Evolutionary conservation across 2,113 vertebrate genomes (phyloP).

Genomic region (Sturnira hondurensis): DNA sequence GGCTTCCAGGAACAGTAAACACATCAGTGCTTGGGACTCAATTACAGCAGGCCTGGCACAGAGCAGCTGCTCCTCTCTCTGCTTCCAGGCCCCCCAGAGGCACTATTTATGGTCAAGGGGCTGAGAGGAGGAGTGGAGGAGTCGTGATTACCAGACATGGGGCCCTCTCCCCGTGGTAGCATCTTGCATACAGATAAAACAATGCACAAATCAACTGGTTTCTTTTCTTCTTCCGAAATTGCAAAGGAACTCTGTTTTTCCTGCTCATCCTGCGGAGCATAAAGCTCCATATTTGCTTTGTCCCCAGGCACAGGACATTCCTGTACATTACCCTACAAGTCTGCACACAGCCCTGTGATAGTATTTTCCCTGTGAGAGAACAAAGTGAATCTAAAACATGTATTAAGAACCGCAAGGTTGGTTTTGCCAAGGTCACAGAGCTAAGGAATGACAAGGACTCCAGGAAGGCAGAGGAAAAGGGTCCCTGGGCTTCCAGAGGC

Average conservation of each 20-base stretch:
- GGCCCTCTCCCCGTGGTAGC: rapidly evolving
- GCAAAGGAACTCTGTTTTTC: background rate
- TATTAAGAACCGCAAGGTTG: background rate
- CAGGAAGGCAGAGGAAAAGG: background rate
- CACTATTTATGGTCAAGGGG: background rate
- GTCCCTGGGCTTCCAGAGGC: background rate
- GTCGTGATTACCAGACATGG: no score
- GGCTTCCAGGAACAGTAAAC: no score
- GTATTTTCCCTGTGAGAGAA: background rate
- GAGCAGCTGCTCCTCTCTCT: background rate
- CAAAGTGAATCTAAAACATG: background rate
- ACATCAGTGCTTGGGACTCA: background rate
- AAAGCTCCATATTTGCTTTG: background rate
- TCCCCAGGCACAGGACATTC: background rate
- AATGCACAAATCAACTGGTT: background rate
- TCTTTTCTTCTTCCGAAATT: background rate
- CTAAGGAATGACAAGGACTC: background rate
- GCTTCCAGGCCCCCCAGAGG: no score
- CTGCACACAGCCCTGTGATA: background rate
- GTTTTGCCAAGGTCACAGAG: background rate
- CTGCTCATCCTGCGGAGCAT: background rate
- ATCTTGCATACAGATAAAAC: background rate
- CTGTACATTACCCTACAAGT: background rate
- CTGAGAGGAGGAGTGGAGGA: background rate
- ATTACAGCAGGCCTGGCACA: background rate